phyloP scores from a whole-genome alignment of 2,113 vertebrate genomes.

The Calcarius ornatus region DNA sequence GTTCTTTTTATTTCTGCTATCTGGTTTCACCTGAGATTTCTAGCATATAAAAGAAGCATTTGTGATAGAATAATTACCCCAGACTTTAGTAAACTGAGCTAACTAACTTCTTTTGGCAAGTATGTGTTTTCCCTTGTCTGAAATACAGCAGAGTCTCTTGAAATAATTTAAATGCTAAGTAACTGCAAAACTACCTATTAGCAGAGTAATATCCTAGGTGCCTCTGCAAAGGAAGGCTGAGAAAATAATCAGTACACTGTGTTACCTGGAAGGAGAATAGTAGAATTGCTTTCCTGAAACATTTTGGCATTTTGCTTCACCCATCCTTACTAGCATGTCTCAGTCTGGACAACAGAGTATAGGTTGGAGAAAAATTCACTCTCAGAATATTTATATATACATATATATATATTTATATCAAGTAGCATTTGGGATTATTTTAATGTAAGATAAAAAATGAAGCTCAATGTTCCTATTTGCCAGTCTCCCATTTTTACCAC shows the following conservation, averaged over 20 bases:
- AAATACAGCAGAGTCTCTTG: not conserved
- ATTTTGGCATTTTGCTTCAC: not conserved
- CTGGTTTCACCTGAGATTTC: not conserved
- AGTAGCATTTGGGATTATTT: not conserved
- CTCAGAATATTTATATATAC: not conserved
- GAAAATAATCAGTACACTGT: not conserved
- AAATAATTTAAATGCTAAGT: slow-evolving; percentile 3
- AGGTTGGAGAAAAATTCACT: not conserved
- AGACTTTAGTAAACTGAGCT: not conserved
- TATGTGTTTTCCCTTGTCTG: not conserved
- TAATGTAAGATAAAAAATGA: not conserved
- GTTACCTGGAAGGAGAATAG: not conserved
- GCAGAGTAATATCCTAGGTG: not conserved
- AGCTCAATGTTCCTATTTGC: not conserved
- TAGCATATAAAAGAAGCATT: not conserved
- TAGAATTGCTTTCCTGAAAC: not conserved
- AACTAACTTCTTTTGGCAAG: not conserved
- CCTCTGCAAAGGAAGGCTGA: not conserved
- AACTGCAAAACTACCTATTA: not conserved
- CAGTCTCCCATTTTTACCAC: not conserved
- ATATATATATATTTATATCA: not conserved
- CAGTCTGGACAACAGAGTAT: not conserved
- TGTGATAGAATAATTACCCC: not conserved
- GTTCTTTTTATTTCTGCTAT: slow-evolving; percentile 37
- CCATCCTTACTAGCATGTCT: not conserved